A percentile compares a stretch with the other conserved stretches of the same genome.
Evolutionary conservation across 2,888 invertebrate species (phyloP).

Genomic region (Rhingia campestris): DNA sequence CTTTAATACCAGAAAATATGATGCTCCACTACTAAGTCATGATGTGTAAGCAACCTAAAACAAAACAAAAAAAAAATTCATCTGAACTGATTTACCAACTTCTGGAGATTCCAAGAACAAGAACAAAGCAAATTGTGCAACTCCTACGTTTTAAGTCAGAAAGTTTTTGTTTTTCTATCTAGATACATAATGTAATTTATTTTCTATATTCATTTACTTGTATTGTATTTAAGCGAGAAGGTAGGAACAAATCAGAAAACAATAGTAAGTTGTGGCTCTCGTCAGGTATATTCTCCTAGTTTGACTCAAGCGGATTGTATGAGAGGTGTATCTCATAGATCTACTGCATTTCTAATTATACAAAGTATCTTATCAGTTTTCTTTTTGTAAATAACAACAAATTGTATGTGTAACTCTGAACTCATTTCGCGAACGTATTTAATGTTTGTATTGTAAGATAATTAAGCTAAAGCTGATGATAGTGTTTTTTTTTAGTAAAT

Average conservation of each 20-base stretch:
- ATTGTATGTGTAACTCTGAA: slow-evolving; percentile 14
- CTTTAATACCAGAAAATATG: slow-evolving; percentile 82
- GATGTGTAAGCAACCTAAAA: slow-evolving; percentile 78
- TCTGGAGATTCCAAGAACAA: slow-evolving; percentile 48
- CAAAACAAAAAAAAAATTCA: slow-evolving; percentile 34
- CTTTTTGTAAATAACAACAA: slow-evolving; percentile 59
- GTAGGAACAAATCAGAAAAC: slow-evolving; percentile 22
- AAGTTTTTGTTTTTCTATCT: slow-evolving; percentile 60
- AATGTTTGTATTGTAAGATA: slow-evolving; percentile 36
- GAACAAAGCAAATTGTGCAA: slow-evolving; percentile 18
- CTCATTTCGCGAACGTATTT: slow-evolving; percentile 47
- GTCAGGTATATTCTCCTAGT: slow-evolving; percentile 27
- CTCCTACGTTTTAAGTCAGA: slow-evolving; percentile 48
- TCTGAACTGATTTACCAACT: slow-evolving; percentile 73
- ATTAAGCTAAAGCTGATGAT: slow-evolving; percentile 30
- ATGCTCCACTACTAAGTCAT: slow-evolving; percentile 82
- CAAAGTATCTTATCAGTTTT: slow-evolving; percentile 5
- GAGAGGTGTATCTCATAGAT: slow-evolving; percentile 11
- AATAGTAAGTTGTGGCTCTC: slow-evolving; percentile 24
- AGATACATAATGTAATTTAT: slow-evolving; percentile 69
- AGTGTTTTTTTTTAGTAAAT: slow-evolving; percentile 3
- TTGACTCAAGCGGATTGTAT: slow-evolving; percentile 60
- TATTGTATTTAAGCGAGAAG: slow-evolving; percentile 23
- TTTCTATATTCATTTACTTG: slow-evolving; percentile 53
- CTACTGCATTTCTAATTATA: slow-evolving; percentile 38